A percentile compares a stretch with the other conserved stretches of the same genome.
phyloP scores from a whole-genome alignment of 2,113 vertebrate genomes.

The Lepus europaeus region DNA sequence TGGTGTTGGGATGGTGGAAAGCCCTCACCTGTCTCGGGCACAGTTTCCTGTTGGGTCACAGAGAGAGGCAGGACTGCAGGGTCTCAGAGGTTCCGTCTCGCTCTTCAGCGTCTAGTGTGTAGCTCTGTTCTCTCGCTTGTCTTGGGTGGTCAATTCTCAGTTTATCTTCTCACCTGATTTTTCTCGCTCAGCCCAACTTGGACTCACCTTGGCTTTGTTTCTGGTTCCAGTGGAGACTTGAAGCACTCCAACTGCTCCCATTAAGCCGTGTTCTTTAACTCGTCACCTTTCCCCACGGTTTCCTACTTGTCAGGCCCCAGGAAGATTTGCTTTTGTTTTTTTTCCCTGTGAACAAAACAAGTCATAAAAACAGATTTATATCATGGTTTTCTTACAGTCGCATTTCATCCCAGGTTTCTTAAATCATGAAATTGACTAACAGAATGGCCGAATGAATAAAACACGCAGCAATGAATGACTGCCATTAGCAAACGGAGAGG shows the following conservation, averaged over 20 bases:
- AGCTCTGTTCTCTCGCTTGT: background rate
- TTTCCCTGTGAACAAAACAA: constrained; percentile 77
- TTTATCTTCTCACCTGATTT: constrained; percentile 16
- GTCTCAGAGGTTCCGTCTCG: background rate
- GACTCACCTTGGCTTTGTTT: constrained; percentile 53
- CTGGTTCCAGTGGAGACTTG: constrained; percentile 19
- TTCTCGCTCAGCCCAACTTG: constrained; percentile 17
- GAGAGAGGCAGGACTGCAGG: background rate
- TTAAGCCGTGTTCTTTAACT: constrained; percentile 71
- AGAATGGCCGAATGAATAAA: constrained; percentile 75
- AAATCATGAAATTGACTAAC: constrained; percentile 80
- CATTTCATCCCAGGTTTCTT: constrained; percentile 79
- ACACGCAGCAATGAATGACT: constrained; percentile 62
- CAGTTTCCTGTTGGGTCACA: constrained; percentile 8
- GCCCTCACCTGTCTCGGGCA: background rate
- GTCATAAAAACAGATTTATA: constrained; percentile 81
- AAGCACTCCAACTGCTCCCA: constrained; percentile 49
- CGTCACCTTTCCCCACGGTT: constrained; percentile 74
- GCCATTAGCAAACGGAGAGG: constrained; percentile 72
- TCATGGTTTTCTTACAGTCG: constrained; percentile 75
- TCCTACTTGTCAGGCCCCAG: constrained; percentile 72
- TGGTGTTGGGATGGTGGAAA: background rate
- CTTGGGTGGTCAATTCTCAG: constrained; percentile 3
- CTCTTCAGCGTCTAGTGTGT: background rate
- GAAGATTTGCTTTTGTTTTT: constrained; percentile 77